Evolutionary conservation across 2,888 invertebrate species (phyloP), one percentile per base, ranked within the genome.

Genomic region (Amorpha juglandis): DNA sequence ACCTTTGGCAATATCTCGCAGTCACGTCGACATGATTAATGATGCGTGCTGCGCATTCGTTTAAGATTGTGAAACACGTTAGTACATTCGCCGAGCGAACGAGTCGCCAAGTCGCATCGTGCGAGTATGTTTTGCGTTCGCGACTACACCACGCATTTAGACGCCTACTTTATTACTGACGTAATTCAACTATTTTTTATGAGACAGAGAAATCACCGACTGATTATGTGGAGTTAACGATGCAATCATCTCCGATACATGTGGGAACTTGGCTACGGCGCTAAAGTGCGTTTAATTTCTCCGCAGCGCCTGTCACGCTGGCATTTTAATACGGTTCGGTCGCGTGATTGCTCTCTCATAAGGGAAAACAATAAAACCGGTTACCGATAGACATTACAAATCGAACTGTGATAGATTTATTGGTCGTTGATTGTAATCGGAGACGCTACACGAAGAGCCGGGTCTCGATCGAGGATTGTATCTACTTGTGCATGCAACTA

Each of bases 11-110:
- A 89, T 84, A 85, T 73, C 74, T 58, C 58, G 72, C 67, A 81
- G 84, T 84, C 87, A 86, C 86, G 86, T 81, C 77, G 70, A 62
- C 72, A 74, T 86, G 87, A 90, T 89, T 86, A 86, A 90, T 85
- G 86, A 50, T 51, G 50, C 42, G 58, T 58, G 58, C 58, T 42
- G 58, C 58, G 76, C 75, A 80, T 77, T 77, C 78, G 78, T 75
- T 76, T 73, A 74, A 68, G 73, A 78, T 85, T 81, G 80, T 76
- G 84, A 83, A 86, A 88, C 80, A 83, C 74, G 71, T 72, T 79
- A 71, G 16, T 35, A 38, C 55, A 16, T 9, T 16, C n/a, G 55
- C 55, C 6, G 16, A 7, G 4, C 16, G 16, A n/a, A n/a, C 48
- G 47, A 12, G 4, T 12, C 14, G 16, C 16, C 48, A 6, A 16